A percentile compares a stretch with the other conserved stretches of the same genome.
phyloP scores from a whole-genome alignment of 2,797 vertebrate genomes.

The Zenarchopterus dispar region DNA sequence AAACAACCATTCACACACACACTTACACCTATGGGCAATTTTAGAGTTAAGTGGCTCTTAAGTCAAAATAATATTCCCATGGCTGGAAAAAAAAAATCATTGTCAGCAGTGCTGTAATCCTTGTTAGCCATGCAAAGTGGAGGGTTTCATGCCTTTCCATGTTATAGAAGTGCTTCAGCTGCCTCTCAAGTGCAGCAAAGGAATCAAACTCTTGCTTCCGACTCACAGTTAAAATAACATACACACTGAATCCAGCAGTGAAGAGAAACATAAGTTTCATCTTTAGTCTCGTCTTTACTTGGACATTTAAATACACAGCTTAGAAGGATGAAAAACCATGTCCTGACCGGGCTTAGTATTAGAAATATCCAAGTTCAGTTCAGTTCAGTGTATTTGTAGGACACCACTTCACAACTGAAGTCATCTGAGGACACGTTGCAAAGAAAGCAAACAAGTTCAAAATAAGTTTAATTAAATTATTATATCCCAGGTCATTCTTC shows the following conservation, averaged over 20 bases:
- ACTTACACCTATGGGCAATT: too few species aligned
- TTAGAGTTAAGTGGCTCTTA: too few species aligned
- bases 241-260: background rate
- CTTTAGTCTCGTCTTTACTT: background rate
- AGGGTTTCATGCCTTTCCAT: background rate
- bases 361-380: conserved; percentile 7
- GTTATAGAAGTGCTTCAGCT: background rate
- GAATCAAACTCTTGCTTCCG: background rate
- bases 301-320: conserved; percentile 13
- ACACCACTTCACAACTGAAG: too few species aligned
- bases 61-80: conserved; percentile 22
- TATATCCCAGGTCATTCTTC: conserved; percentile 37
- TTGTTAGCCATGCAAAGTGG: conserved; percentile 8
- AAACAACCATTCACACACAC: too few species aligned
- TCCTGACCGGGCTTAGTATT: conserved; percentile 20
- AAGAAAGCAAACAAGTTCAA: too few species aligned
- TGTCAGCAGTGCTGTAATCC: too few species aligned
- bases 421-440: too few species aligned
- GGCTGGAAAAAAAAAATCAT: background rate
- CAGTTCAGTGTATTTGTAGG: too few species aligned
- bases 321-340: conserved; percentile 30
- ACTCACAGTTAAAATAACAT: background rate
- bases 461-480: too few species aligned
- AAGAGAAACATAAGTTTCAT: too few species aligned
- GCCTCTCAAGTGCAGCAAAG: background rate